These are phyloP conservation scores for Chiloscyllium plagiosum DNA, from an alignment of 2,113 vertebrate species.

Conservation along the genomic window DNA sequence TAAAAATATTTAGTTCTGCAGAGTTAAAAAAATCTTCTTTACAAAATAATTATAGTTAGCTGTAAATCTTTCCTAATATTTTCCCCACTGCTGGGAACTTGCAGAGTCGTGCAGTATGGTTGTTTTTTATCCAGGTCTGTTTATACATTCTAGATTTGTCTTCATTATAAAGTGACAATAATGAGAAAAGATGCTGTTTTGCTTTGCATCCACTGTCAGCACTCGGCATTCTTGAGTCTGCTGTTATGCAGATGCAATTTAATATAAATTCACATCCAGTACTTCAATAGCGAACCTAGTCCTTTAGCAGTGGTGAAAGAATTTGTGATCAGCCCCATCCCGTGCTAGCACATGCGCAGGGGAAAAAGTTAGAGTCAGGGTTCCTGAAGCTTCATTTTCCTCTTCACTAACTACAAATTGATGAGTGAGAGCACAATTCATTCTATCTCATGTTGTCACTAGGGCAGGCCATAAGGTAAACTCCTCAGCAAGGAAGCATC, in stretches of 20 bases:
- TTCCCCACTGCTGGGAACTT: background rate
- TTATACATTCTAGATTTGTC: background rate
- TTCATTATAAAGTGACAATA: background rate
- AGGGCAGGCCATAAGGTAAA: background rate
- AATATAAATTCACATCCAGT: background rate
- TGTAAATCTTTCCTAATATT: conserved; percentile 4
- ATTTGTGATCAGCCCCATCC: background rate
- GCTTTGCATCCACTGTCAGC: background rate
- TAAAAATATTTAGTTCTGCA: background rate
- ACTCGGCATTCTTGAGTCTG: background rate
- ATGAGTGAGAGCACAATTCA: background rate
- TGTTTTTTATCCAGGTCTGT: background rate
- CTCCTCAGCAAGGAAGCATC: background rate
- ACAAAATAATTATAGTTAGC: background rate
- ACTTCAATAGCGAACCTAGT: background rate
- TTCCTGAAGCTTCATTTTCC: background rate
- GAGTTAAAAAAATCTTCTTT: too few species aligned
- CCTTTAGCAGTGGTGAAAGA: background rate
- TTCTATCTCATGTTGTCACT: background rate
- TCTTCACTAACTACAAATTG: background rate
- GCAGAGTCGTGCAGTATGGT: background rate
- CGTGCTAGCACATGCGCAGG: background rate
- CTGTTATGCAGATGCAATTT: background rate
- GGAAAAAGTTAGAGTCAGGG: background rate
- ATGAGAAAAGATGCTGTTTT: background rate